Base-by-base conservation (phyloP, 2,113 vertebrate species). In the Pan troglodytes region DNA sequence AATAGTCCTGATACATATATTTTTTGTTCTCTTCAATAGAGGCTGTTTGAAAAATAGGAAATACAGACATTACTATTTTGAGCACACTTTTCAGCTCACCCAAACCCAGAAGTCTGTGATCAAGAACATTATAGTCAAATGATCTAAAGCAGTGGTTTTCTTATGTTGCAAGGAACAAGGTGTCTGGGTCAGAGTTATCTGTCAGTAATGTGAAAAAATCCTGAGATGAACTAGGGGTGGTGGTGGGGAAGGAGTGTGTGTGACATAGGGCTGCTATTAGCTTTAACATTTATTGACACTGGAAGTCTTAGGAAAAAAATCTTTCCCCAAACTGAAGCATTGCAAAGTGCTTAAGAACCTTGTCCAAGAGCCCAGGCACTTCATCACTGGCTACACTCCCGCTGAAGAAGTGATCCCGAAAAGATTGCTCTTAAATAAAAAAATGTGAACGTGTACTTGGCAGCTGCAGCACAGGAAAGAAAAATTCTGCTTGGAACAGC, bases 321-420 rank as follows among this genome's bases (percentile, higher is more conserved):
- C 96, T 85, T 85, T 98, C 95, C 82, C 72, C 85, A 95, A 98
- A 96, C 50, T 11, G 73, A 30, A 84, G 93, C 81, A 78, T 86
- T 95, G 97, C 90, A 94, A 97, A 98, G 94, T 82, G 86, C 75
- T 97, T 90, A 61, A 98, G 84, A 97, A 27, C 70, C 57, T 91
- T 94, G 96, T 57, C 67, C 72, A 91, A 48, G 67, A 92, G 52
- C 72, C 76, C 82, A 75, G 78, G 88, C 84, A 92, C 85, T 98
- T 98, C 98, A 97, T 97, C 93, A 79, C 32, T 97, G 97, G 97
- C 88, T 13, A 4, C 18, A 86, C n/a, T 97, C 94, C 98, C 75
- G 12, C 88, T 84, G 50, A 97, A 97, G 97, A 98, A 97, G 85
- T 96, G 86, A 98, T 97, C 83, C 52, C 86, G 67, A 81, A 73